phyloP scores from a whole-genome alignment of 2,888 invertebrate species.

The Choreutis nemorana region DNA sequence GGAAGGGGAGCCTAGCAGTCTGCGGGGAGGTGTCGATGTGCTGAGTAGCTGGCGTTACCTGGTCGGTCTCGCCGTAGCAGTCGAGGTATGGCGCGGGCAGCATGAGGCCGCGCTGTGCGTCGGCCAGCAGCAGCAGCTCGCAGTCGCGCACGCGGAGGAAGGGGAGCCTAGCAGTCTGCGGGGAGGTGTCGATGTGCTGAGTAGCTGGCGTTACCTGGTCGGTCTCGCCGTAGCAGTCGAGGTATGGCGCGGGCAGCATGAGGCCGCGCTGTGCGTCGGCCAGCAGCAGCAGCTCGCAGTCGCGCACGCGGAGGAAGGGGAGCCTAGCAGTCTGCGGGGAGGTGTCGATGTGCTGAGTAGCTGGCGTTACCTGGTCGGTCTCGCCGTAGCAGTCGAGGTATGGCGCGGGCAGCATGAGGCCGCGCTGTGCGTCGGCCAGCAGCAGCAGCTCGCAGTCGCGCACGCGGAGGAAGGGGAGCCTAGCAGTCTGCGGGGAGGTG shows the following conservation, averaged over 20 bases:
- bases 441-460: slow-evolving; percentile 89
- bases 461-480: too few species aligned
- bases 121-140: slow-evolving; percentile 81
- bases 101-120: slow-evolving; percentile 80
- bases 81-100: slow-evolving; percentile 89
- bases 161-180: too few species aligned
- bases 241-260: slow-evolving; percentile 81
- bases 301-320: neutral
- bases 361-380: slow-evolving; percentile 76
- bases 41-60: too few species aligned
- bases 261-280: slow-evolving; percentile 80
- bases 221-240: slow-evolving; percentile 73
- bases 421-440: slow-evolving; percentile 75
- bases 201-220: too few species aligned
- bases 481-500: too few species aligned
- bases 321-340: slow-evolving; percentile 16
- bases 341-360: too few species aligned
- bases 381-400: slow-evolving; percentile 95
- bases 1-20: too few species aligned
- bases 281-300: slow-evolving; percentile 62
- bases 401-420: slow-evolving; percentile 85
- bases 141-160: too few species aligned
- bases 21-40: too few species aligned
- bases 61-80: slow-evolving; percentile 91
- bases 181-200: too few species aligned